A percentile compares a stretch with the other conserved stretches of the same genome.
Evolutionary conservation across 2,797 vertebrate genomes (phyloP).

Genomic region (Diglossa cyanea): DNA sequence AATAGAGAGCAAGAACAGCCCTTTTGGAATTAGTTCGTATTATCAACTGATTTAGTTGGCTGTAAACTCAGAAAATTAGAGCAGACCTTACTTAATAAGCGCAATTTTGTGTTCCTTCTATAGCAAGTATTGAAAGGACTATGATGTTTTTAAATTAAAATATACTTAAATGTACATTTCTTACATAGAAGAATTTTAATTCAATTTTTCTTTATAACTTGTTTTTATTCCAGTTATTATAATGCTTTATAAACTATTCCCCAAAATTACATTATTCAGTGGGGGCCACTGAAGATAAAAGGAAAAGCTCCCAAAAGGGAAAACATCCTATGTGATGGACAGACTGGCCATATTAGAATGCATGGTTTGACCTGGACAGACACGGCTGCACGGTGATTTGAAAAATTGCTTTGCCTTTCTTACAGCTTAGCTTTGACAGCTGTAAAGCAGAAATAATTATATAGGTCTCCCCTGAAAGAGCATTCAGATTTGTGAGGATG

Average conservation of each 20-base stretch:
- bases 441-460: not conserved
- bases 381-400: not conserved
- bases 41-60: not conserved
- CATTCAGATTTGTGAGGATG: not conserved
- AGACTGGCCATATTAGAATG: not conserved
- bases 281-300: not conserved
- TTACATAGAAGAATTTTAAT: not conserved
- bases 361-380: not conserved
- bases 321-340: not conserved
- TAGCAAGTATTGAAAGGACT: not conserved
- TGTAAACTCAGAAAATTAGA: not conserved
- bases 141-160: not conserved
- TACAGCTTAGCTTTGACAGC: not conserved
- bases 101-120: not conserved
- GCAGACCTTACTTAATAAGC: not conserved
- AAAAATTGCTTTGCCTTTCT: not conserved
- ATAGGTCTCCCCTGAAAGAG: not conserved
- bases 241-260: not conserved
- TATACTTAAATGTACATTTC: not conserved
- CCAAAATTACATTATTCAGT: not conserved
- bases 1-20: not conserved
- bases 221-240: not conserved
- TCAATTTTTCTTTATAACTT: not conserved
- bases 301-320: not conserved
- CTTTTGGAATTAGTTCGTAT: not conserved